These are phyloP conservation scores for Prosopocoilus inquinatus DNA, from an alignment of 2,888 invertebrate genomes.

Conservation along the genomic window DNA sequence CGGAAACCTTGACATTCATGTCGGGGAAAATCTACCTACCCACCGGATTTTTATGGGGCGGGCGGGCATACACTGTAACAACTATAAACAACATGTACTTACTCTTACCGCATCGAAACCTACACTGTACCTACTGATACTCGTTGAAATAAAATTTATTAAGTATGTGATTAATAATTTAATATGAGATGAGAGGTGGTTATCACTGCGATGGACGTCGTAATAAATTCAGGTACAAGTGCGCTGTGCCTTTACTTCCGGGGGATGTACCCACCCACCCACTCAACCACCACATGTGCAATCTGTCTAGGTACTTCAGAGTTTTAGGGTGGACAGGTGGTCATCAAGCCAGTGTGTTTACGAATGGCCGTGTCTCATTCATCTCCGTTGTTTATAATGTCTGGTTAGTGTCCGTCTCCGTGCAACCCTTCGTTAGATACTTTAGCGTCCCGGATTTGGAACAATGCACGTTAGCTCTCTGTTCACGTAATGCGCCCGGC, in stretches of 20 bases:
- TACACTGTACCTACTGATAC: no score
- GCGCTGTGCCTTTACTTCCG: neutral
- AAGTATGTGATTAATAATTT: no score
- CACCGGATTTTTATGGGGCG: no score
- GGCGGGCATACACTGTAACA: no score
- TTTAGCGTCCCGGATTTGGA: conserved; percentile 4
- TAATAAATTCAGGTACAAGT: neutral
- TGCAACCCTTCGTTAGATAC: conserved; percentile 19
- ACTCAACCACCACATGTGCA: conserved; percentile 2
- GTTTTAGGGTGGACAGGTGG: conserved; percentile 18
- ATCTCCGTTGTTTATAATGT: conserved; percentile 23
- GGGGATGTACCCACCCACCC: no score
- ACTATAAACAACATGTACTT: no score
- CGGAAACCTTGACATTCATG: no score
- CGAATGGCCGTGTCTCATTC: conserved; percentile 14
- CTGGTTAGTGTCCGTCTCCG: conserved; percentile 23
- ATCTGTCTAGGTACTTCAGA: conserved; percentile 2
- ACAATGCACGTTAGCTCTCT: neutral
- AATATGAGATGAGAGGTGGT: no score
- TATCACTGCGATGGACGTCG: neutral
- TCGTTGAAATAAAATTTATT: no score
- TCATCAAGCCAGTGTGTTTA: conserved; percentile 18
- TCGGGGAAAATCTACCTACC: no score
- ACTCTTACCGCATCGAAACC: no score
- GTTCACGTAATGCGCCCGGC: no score